Percentiles rank a stretch among this genome's conserved stretches.
Evolutionary conservation across 2,888 invertebrate genomes (phyloP).

Genomic region (Opisthograptis luteolata): DNA sequence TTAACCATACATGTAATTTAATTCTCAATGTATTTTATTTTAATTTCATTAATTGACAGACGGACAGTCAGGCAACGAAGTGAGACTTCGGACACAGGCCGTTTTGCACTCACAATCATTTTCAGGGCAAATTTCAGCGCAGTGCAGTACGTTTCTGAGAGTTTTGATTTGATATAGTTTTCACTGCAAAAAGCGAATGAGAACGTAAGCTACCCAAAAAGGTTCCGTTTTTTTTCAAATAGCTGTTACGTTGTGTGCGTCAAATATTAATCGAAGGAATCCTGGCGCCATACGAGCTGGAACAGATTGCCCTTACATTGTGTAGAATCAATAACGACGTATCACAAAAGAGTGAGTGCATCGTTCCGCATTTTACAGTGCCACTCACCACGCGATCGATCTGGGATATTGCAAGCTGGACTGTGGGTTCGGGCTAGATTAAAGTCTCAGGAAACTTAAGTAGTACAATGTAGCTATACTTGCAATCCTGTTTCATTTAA

Average conservation of each 20-base stretch:
- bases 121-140: too few species aligned
- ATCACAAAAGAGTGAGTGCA: conserved; percentile 51
- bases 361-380: conserved; percentile 29
- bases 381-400: conserved; percentile 8
- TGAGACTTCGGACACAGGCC: too few species aligned
- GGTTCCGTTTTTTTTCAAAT: too few species aligned
- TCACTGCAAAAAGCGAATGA: too few species aligned
- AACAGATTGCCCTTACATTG: conserved; percentile 53
- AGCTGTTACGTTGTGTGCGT: conserved; percentile 40
- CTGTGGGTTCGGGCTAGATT: background rate
- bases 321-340: conserved; percentile 51
- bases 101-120: too few species aligned
- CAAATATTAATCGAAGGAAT: conserved; percentile 50
- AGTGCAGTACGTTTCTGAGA: too few species aligned
- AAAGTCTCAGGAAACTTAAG: background rate
- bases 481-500: background rate
- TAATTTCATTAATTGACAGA: too few species aligned
- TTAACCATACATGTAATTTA: too few species aligned
- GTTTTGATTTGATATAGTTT: too few species aligned
- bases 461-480: conserved; percentile 1
- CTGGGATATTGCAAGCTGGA: conserved; percentile 12
- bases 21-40: too few species aligned
- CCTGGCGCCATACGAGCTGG: conserved; percentile 49
- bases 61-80: too few species aligned
- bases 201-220: too few species aligned